phyloP scores from a whole-genome alignment of 2,113 vertebrate genomes.

The Pyrgilauda ruficollis region DNA sequence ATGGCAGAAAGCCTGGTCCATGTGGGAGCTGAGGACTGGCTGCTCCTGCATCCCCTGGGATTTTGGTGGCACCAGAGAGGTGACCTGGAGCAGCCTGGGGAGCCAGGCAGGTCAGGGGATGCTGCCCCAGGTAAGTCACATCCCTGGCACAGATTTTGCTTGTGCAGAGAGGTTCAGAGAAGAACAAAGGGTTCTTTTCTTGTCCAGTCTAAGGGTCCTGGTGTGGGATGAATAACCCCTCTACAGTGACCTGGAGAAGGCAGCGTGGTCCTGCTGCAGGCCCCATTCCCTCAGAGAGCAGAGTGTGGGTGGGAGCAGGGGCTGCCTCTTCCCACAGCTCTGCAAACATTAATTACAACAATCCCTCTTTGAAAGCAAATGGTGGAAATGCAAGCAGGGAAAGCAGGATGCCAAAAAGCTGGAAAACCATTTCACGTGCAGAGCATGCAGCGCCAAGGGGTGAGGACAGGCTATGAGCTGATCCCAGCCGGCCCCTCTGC shows the following conservation, averaged over 20 bases:
- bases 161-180: not conserved
- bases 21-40: not conserved
- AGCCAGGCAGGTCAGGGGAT: not conserved
- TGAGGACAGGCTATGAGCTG: not conserved
- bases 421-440: fast-evolving
- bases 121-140: not conserved
- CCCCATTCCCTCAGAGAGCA: not conserved
- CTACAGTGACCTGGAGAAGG: fast-evolving
- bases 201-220: not conserved
- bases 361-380: not conserved
- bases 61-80: not conserved
- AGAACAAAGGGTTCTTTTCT: constrained; percentile 26
- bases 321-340: not conserved
- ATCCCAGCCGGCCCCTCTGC: not conserved
- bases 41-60: not conserved
- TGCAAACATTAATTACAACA: not conserved
- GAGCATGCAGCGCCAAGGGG: fast-evolving
- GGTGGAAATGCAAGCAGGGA: not conserved
- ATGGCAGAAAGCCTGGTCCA: not conserved
- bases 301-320: fast-evolving
- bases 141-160: not conserved
- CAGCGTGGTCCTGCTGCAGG: not conserved
- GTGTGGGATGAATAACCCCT: not conserved
- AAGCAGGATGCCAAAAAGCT: not conserved
- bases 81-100: not conserved